Evolutionary conservation across 2,113 vertebrate species (phyloP).

Genomic region (Chloebia gouldiae): DNA sequence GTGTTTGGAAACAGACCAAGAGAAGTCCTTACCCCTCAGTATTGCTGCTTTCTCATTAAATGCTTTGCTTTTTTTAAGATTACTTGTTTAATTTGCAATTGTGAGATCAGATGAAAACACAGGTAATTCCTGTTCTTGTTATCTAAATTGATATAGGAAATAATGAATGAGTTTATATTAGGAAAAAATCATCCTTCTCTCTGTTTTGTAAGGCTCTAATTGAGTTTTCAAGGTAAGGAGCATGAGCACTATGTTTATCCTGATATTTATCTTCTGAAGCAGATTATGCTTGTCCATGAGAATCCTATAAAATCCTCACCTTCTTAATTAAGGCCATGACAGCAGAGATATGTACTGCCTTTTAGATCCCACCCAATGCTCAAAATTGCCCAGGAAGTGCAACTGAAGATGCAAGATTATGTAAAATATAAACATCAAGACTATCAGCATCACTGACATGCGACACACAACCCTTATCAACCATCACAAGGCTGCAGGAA

Average conservation of each 20-base stretch:
- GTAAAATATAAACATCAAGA: neutral
- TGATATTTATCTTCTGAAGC: neutral
- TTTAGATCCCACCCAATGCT: neutral
- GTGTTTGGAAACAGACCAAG: neutral
- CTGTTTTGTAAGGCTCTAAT: neutral
- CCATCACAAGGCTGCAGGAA: neutral
- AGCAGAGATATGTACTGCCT: neutral
- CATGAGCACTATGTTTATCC: neutral
- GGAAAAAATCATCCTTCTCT: neutral
- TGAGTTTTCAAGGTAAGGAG: neutral
- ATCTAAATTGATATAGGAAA: neutral
- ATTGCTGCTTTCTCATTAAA: neutral
- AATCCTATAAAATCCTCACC: conserved; percentile 16
- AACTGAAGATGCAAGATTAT: neutral
- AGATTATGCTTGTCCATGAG: neutral
- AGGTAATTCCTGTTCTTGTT: neutral
- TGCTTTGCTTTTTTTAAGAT: neutral
- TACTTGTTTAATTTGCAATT: neutral
- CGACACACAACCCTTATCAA: neutral
- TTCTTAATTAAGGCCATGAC: neutral
- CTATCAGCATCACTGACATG: neutral
- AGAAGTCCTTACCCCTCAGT: neutral
- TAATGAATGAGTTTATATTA: neutral
- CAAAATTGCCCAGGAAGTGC: neutral
- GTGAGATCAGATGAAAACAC: neutral